phyloP scores from a whole-genome alignment of 1,140 invertebrate genomes.

The Pachyrhynchus sulphureomaculatus region DNA sequence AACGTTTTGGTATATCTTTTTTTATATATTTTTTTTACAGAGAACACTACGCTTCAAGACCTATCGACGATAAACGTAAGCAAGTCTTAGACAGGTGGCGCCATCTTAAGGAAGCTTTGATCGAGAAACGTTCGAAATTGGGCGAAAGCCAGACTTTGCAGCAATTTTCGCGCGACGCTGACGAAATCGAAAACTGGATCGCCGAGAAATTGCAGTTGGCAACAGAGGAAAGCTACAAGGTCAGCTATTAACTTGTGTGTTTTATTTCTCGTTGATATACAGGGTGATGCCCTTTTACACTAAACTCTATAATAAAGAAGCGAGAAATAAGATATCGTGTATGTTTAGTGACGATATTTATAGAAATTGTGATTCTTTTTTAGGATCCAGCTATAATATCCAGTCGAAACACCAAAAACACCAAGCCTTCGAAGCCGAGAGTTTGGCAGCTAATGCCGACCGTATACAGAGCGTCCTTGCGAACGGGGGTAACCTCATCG shows the following conservation, averaged over 20 bases:
- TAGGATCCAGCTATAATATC: constrained; percentile 83
- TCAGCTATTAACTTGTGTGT: not conserved
- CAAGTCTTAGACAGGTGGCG: constrained; percentile 94
- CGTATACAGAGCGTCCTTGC: constrained; percentile 92
- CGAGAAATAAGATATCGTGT: too few relatives aligned
- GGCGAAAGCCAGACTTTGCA: constrained; percentile 98
- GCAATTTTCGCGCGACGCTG: constrained; percentile 98
- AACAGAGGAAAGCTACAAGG: constrained; percentile 94
- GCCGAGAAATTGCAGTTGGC: constrained; percentile 96
- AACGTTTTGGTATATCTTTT: too few relatives aligned
- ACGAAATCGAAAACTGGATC: constrained; percentile 99
- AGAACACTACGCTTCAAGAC: constrained; percentile 90
- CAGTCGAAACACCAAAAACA: constrained; percentile 99
- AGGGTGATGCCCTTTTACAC: too few relatives aligned
- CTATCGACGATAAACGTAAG: constrained; percentile 88
- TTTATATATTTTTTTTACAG: constrained; percentile 8
- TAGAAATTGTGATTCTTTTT: too few relatives aligned
- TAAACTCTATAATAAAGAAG: too few relatives aligned
- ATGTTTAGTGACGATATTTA: too few relatives aligned
- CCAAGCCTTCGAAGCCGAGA: constrained; percentile 98
- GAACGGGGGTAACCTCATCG: constrained; percentile 94
- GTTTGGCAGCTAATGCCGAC: constrained; percentile 96
- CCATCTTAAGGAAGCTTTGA: constrained; percentile 94
- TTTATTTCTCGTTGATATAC: too few relatives aligned
- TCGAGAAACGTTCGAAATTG: constrained; percentile 93